Evolutionary conservation across 2,888 invertebrate species (phyloP), one percentile per base, ranked within the genome.

Genomic region (Hetaerina titia): DNA sequence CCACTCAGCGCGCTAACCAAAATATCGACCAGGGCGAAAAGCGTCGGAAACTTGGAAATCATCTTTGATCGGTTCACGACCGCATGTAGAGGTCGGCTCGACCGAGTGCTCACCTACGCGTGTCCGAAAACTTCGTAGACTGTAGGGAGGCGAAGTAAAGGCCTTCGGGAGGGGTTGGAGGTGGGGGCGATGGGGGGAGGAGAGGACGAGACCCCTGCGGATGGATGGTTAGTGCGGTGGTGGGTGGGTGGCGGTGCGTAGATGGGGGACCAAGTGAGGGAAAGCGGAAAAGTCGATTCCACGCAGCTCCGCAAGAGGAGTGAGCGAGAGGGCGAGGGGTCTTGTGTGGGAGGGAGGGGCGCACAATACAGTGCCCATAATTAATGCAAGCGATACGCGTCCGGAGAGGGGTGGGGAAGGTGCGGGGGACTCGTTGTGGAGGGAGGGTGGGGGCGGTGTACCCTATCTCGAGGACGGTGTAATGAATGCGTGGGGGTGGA

Each of bases 381-480:
- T 81, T 81, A 81, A 81, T 81, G 81, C 81, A 81, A 31, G 31
- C 81, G 81, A 81, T 81, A 81, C 81, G 81, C 81, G 81, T 31
- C 31, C 13, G 2, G 81, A 22, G 69, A 13, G 22, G 45, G 15
- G 69, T 69, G 19, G 15, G 69, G 4, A 22, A 69, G 19, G 22
- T 69, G 22, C 22, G 69, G 69, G n/a, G 45, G 45, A 45, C 45
- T 45, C 45, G 45, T 45, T 45, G 45, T 45, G 45, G 45, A 45
- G 45, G 45, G 45, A 45, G 45, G 45, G 45, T 45, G 45, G 45
- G 1, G 69, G n/a, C 7, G 69, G 19, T 69, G 69, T 69, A 69
- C 8, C 69, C 22, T 9, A 69, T 69, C 69, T n/a, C 17, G 81
- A 13, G 81, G 13, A 31, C 25, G 15, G 81, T 2, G 74, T n/a